phyloP scores from a whole-genome alignment of 1,140 invertebrate species.

The Brachionus sp. region DNA sequence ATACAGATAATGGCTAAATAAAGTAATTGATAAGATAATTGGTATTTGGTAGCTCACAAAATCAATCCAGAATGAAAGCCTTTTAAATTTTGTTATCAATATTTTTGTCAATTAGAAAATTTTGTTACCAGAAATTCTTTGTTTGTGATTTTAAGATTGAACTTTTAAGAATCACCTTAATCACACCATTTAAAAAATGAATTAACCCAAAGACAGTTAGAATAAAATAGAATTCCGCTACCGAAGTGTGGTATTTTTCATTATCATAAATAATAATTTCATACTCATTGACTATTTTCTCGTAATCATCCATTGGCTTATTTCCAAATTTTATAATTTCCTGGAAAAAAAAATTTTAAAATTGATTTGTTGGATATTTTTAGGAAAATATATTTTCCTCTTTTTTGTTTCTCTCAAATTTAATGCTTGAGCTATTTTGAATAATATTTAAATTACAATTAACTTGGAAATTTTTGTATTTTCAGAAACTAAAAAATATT shows the following conservation, averaged over 20 bases:
- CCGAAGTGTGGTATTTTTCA: not conserved
- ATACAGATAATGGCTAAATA: not conserved
- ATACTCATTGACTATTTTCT: not conserved
- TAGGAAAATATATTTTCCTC: too few species aligned
- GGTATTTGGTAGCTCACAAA: not conserved
- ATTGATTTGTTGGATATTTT: too few species aligned
- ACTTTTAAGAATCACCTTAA: not conserved
- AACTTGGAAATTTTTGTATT: too few species aligned
- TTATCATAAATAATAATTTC: not conserved
- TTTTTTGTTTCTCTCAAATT: too few species aligned
- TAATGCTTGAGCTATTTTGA: too few species aligned
- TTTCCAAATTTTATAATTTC: too few species aligned
- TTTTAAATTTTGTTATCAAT: not conserved
- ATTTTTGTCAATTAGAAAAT: not conserved
- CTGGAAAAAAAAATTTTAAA: too few species aligned
- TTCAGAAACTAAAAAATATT: too few species aligned
- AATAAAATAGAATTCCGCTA: not conserved
- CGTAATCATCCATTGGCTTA: not conserved
- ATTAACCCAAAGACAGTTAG: not conserved
- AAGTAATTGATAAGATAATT: not conserved
- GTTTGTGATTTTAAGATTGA: not conserved
- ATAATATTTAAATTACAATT: too few species aligned
- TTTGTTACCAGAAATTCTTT: too few species aligned
- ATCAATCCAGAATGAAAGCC: not conserved
- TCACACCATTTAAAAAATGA: not conserved